These are phyloP conservation scores for Pseudococcus longispinus DNA, from an alignment of 2,888 invertebrate genomes.

Conservation along the genomic window DNA sequence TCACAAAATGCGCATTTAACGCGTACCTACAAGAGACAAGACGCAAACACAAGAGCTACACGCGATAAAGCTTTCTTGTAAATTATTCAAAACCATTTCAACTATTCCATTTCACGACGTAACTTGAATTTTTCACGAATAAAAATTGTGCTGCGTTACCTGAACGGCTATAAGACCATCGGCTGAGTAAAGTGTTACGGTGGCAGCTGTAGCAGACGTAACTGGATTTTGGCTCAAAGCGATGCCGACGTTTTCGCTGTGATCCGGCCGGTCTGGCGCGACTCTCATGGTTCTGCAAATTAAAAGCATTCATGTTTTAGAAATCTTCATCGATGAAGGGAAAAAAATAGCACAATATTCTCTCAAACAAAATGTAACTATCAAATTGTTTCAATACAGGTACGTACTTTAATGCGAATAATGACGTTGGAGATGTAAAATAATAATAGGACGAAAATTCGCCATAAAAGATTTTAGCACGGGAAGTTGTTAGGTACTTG, in stretches of 20 bases:
- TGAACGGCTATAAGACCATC: conserved; percentile 52
- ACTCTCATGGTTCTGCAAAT: conserved; percentile 54
- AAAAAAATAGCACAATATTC: neutral
- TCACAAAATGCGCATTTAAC: neutral
- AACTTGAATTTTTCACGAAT: conserved; percentile 20
- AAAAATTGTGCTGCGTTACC: conserved; percentile 36
- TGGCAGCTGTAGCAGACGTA: conserved; percentile 50
- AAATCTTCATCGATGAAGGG: neutral
- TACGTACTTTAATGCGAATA: neutral
- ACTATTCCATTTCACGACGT: neutral
- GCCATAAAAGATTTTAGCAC: no score
- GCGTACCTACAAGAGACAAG: neutral
- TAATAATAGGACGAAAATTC: no score
- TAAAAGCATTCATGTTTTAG: neutral
- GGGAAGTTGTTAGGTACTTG: no score
- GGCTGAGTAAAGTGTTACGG: conserved; percentile 53
- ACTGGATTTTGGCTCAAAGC: conserved; percentile 55
- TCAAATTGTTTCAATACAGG: neutral
- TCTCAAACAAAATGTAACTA: neutral
- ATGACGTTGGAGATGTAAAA: no score
- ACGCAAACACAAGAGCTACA: neutral
- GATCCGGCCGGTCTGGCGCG: conserved; percentile 52
- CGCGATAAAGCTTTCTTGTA: conserved; percentile 12
- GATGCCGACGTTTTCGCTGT: conserved; percentile 55
- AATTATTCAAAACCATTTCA: conserved; percentile 35